Evolutionary conservation across 2,113 vertebrate species (phyloP).

Genomic region (Onychorhynchus coronatus): DNA sequence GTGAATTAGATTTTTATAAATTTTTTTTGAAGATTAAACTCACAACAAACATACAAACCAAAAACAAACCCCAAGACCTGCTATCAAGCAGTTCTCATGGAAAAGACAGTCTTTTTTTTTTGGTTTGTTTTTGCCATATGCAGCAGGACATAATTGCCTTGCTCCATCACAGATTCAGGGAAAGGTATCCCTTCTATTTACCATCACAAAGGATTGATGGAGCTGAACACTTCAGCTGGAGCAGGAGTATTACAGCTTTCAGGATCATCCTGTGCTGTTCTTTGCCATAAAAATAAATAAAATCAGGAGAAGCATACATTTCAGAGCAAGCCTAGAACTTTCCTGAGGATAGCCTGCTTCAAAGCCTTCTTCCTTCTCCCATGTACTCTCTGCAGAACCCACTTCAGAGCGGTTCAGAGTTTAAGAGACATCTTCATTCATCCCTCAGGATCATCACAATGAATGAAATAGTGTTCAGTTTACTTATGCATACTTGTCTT

Average conservation of each 20-base stretch:
- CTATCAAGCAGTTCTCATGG: background rate
- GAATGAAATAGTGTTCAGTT: background rate
- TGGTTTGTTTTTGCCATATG: background rate
- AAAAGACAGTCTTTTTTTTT: background rate
- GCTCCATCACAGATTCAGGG: background rate
- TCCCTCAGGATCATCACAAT: background rate
- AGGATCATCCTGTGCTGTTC: background rate
- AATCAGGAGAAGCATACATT: background rate
- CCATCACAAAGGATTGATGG: background rate
- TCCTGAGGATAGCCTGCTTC: background rate
- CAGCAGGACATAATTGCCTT: background rate
- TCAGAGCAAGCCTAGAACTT: background rate
- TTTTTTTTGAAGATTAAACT: background rate
- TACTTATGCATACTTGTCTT: background rate
- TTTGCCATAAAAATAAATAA: background rate
- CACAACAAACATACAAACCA: background rate
- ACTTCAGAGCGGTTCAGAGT: background rate
- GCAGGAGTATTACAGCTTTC: background rate
- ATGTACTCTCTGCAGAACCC: rapidly evolving
- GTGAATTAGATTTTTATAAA: background rate
- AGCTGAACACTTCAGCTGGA: background rate
- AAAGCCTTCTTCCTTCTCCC: background rate
- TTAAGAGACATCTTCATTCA: background rate
- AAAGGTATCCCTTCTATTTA: background rate
- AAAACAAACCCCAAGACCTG: background rate